These are phyloP conservation scores for Beris morrisii DNA, from an alignment of 2,888 invertebrate species.

Conservation along the genomic window DNA sequence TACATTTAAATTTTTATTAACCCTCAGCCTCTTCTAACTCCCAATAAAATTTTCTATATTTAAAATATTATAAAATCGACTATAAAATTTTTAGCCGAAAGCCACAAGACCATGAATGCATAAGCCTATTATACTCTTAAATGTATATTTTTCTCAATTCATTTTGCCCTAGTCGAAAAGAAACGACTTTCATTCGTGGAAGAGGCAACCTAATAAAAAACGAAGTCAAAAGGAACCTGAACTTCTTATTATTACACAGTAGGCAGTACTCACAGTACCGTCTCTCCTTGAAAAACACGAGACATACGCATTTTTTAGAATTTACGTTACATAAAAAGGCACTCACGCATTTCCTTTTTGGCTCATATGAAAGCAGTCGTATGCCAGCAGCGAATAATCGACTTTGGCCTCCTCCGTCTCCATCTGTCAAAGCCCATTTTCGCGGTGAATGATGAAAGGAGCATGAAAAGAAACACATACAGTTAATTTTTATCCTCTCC, in stretches of 20 bases:
- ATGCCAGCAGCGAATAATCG: slow-evolving; percentile 58
- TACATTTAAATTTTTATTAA: too few relatives aligned
- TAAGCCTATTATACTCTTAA: slow-evolving; percentile 6
- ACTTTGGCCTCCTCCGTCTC: slow-evolving; percentile 46
- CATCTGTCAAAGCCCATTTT: slow-evolving; percentile 27
- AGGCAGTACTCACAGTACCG: too few relatives aligned
- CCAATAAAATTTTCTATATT: too few relatives aligned
- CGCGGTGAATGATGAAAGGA: not conserved
- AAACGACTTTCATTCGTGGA: not conserved
- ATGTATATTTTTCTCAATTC: slow-evolving; percentile 10
- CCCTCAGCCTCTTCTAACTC: too few relatives aligned
- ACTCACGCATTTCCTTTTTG: slow-evolving; percentile 60
- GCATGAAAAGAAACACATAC: not conserved
- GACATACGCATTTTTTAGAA: slow-evolving; percentile 11
- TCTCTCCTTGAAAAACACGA: not conserved
- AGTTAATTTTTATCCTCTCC: not conserved
- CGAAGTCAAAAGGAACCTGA: too few relatives aligned
- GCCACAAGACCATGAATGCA: not conserved
- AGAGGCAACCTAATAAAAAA: too few relatives aligned
- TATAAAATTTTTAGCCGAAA: not conserved
- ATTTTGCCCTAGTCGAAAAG: not conserved
- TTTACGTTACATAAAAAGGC: slow-evolving; percentile 42
- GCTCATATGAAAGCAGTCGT: slow-evolving; percentile 63
- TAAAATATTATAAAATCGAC: too few relatives aligned
- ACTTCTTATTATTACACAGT: too few relatives aligned